Base-by-base conservation (phyloP, 2,113 vertebrate species). In the Bubo blakistoni region DNA sequence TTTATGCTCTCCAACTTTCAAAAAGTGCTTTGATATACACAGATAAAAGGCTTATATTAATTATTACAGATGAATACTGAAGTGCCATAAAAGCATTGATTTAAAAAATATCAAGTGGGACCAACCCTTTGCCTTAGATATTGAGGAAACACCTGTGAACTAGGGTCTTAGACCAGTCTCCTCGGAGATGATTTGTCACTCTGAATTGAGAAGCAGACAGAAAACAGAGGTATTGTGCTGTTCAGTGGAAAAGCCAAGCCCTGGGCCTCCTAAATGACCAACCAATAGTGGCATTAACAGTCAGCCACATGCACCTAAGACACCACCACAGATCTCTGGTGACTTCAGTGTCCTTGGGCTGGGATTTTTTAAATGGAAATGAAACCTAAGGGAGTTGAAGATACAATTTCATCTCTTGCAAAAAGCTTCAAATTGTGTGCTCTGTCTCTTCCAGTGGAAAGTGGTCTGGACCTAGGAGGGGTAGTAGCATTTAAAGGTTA, bases 31-130 rank as follows among this genome's bases (percentile, higher is more conserved):
- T 96, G 92, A 96, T 94, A 92, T 85, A 80, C 89, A 90, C 58
- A 95, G 92, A 97, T 97, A 95, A 95, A 97, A 87, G 84, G 74
- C 70, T 95, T 89, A 85, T 82, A 89, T 84, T 96, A 96, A 87
- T 94, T 96, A 89, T 88, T 94, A 55, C 20, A 96, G 81, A 83
- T 83, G 84, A 97, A 92, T 76, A 62, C 71, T 85, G 89, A 95
- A 97, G 95, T 80, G 51, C n/a, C 94, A 92, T 93, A 78, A 95
- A 96, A 88, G 74, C 74, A 79, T 59, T 92, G 89, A 97, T 97
- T 96, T 94, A 1, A 95, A 87, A 97, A 95, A 82, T 94, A 95
- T 71, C 86, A 94, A 94, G 47, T 57, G 82, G 63, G 84, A 89
- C 77, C 87, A 84, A 78, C 38, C 80, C 66, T 62, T 81, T 14